These are phyloP conservation scores for Athrips mouffetella DNA, from an alignment of 2,888 invertebrate genomes.

Conservation along the genomic window DNA sequence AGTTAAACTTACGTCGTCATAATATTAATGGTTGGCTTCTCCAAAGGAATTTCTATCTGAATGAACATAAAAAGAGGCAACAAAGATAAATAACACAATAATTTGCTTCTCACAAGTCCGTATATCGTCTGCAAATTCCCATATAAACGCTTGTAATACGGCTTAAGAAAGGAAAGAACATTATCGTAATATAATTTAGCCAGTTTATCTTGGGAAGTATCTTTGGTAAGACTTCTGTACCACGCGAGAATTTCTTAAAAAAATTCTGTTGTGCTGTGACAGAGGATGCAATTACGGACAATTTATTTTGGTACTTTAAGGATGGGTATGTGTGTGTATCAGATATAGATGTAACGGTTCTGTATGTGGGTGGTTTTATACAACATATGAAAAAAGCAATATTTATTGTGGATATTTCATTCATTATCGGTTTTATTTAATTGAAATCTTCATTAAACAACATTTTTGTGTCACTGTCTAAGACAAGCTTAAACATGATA, in stretches of 20 bases:
- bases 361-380: neutral
- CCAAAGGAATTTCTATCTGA: too few relatives aligned
- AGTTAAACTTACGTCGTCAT: too few relatives aligned
- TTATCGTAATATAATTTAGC: conserved; percentile 38
- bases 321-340: neutral
- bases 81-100: too few relatives aligned
- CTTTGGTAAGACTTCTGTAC: conserved; percentile 28
- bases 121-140: conserved; percentile 31
- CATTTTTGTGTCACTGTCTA: too few relatives aligned
- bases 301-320: conserved; percentile 54
- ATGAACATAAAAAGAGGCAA: too few relatives aligned
- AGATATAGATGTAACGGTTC: neutral
- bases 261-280: conserved; percentile 35
- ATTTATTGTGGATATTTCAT: too few relatives aligned
- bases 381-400: neutral
- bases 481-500: too few relatives aligned
- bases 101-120: too few relatives aligned
- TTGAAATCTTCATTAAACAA: too few relatives aligned
- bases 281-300: conserved; percentile 53
- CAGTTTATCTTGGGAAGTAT: conserved; percentile 31
- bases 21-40: too few relatives aligned
- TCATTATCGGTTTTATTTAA: too few relatives aligned
- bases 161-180: conserved; percentile 15
- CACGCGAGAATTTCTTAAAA: conserved; percentile 18
- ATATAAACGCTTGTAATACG: conserved; percentile 23